Evolutionary conservation across 2,797 vertebrate genomes (phyloP), one percentile per base, ranked within the genome.

Genomic region (Percopsis omiscomaycus): DNA sequence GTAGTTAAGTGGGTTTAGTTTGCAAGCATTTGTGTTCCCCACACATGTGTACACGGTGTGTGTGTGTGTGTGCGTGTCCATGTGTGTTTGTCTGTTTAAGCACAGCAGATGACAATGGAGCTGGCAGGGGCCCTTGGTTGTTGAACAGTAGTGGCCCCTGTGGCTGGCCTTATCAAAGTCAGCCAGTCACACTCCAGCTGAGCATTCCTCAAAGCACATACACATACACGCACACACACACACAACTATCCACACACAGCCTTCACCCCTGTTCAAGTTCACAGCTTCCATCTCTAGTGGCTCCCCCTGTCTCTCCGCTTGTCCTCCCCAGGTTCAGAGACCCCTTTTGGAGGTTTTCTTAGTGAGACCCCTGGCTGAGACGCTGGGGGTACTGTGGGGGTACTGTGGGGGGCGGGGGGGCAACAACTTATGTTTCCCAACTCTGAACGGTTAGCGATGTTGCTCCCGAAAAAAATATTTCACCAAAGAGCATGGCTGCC

Each of bases 111-210:
- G 87, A 85, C 83, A 83, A 82, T 46, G 68, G 51, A 62, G 65
- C 70, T 81, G 87, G 80, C 83, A 79, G 77, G 78, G 68, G 84
- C 69, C 83, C 85, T 77, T 47, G 1, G 58, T 72, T 77, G 57
- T 81, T 66, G 83, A 83, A 86, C 85, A 88, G 86, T 78, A 81
- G 71, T 69, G 81, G 77, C 67, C 84, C 80, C 78, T 69, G 68
- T 45, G 72, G 77, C 79, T 86, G 84, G 89, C 85, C 89, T 89
- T 88, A 87, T 89, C 87, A 90, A 89, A 82, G 84, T 87, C 86
- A 84, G 67, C 73, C 84, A 83, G 86, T 88, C 83, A 83, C 79
- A 82, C 80, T 86, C 76, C 78, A 85, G 82, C 81, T 81, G 77
- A 82, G 59, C 59, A 64, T 54, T 75, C 53, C 11, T 16, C 42